phyloP scores from a whole-genome alignment of 2,113 vertebrate species.

The Eurystomus gularis region DNA sequence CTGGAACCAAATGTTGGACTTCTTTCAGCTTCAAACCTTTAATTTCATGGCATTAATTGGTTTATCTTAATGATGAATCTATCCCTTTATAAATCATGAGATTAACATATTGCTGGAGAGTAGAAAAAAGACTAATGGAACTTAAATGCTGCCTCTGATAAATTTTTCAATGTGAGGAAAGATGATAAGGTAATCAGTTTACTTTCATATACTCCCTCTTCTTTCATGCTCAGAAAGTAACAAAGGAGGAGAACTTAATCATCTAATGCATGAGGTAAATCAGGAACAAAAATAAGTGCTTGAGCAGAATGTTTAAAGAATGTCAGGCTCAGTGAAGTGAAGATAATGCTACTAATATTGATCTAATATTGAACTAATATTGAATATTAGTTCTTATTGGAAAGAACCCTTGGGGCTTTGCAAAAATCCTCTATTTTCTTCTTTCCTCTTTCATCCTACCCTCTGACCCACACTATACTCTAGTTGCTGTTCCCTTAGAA shows the following conservation, averaged over 20 bases:
- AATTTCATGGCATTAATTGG: not conserved
- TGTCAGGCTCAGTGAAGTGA: not conserved
- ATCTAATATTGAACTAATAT: not conserved
- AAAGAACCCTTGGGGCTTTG: not conserved
- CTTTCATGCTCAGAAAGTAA: not conserved
- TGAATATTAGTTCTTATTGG: not conserved
- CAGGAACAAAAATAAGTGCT: not conserved
- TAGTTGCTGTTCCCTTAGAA: not conserved
- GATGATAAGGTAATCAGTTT: not conserved
- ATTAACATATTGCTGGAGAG: not conserved
- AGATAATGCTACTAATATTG: not conserved
- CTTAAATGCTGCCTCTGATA: not conserved
- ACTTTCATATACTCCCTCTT: not conserved
- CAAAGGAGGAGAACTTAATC: not conserved
- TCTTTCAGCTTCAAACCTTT: not conserved
- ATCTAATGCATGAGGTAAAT: not conserved
- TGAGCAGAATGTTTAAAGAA: not conserved
- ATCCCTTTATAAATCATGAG: not conserved
- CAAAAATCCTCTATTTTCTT: not conserved
- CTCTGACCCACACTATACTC: not conserved
- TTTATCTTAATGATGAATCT: not conserved
- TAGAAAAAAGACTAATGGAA: not conserved
- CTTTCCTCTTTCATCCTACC: not conserved
- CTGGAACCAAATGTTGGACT: not conserved
- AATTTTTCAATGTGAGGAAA: not conserved